Percentiles rank a stretch among this genome's conserved stretches.
Evolutionary conservation across 2,797 vertebrate genomes (phyloP).

Genomic region (Scarus forsteni): DNA sequence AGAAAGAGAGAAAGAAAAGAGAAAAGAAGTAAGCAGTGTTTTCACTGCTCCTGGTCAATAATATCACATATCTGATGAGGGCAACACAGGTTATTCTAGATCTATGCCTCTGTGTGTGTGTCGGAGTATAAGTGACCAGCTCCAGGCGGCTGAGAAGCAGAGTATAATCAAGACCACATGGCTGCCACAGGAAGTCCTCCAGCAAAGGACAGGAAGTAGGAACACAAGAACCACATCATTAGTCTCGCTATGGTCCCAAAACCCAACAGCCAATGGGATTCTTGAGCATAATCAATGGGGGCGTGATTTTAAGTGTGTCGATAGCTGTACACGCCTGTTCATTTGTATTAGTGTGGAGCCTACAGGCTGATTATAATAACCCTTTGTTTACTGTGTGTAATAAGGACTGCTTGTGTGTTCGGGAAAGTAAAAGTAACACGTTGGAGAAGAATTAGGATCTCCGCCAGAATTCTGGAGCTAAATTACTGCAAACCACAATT

Average conservation of each 20-base stretch:
- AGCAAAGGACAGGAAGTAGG: conserved; percentile 84
- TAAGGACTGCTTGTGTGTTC: conserved; percentile 78
- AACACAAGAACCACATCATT: conserved; percentile 88
- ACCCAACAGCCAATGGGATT: conserved; percentile 82
- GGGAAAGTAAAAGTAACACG: conserved; percentile 60
- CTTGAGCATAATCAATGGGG: conserved; percentile 44
- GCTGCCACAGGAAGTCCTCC: conserved; percentile 89
- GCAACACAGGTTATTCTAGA: conserved; percentile 83
- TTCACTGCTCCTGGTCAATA: conserved; percentile 86
- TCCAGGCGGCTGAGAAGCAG: conserved; percentile 82
- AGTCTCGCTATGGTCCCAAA: conserved; percentile 85
- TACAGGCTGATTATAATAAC: conserved; percentile 77
- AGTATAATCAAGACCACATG: conserved; percentile 95
- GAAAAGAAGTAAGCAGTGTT: conserved; percentile 68
- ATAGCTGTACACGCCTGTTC: conserved; percentile 47
- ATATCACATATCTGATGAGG: conserved; percentile 88
- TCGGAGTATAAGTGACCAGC: conserved; percentile 77
- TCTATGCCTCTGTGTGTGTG: conserved; percentile 51
- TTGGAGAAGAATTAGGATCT: conserved; percentile 52
- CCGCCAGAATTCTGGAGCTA: conserved; percentile 58
- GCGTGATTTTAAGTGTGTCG: conserved; percentile 41
- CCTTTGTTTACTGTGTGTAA: conserved; percentile 81
- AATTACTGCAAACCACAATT: conserved; percentile 35
- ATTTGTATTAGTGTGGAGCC: conserved; percentile 51
- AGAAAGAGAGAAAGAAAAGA: conserved; percentile 60